Percentiles rank a stretch among this genome's conserved stretches.
Evolutionary conservation across 2,797 vertebrate species (phyloP).

Genomic region (Chaenodraco wilsoni): DNA sequence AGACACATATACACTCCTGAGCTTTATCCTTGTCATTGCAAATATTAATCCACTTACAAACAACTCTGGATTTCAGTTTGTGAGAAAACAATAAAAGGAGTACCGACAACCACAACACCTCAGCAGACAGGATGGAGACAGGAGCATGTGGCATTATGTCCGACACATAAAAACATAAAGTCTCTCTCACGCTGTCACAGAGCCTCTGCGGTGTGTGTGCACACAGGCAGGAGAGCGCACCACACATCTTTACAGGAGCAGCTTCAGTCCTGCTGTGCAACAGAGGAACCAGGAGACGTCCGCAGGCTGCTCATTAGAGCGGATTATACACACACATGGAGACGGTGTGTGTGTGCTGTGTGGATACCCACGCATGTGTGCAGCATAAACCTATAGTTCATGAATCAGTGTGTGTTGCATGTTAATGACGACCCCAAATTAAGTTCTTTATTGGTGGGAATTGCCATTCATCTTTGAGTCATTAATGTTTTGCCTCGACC

Average conservation of each 20-base stretch:
- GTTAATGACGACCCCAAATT: not conserved
- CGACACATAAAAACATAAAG: constrained; percentile 60
- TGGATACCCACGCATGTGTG: constrained; percentile 20
- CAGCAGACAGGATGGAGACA: constrained; percentile 70
- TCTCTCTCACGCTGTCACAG: constrained; percentile 55
- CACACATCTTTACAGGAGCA: constrained; percentile 53
- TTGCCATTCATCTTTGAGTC: not conserved
- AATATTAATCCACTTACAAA: not conserved
- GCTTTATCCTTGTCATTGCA: not conserved
- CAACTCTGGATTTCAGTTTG: constrained; percentile 6
- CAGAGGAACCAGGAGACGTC: constrained; percentile 76
- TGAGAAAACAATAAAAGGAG: not conserved
- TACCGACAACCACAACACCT: not conserved
- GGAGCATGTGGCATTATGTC: constrained; percentile 42
- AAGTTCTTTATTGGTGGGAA: not conserved
- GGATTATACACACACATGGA: constrained; percentile 76
- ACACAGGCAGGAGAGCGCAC: constrained; percentile 31
- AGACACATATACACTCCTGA: constrained; percentile 9
- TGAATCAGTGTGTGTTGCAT: constrained; percentile 3
- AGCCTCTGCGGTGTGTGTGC: constrained; percentile 29
- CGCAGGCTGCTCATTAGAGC: constrained; percentile 77
- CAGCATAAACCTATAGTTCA: constrained; percentile 7
- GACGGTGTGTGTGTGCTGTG: constrained; percentile 28
- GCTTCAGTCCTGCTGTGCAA: constrained; percentile 71
- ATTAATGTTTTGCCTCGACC: no score